Conservation (phyloP, 2,113 vertebrate genomes). For the Malurus melanocephalus region DNA sequence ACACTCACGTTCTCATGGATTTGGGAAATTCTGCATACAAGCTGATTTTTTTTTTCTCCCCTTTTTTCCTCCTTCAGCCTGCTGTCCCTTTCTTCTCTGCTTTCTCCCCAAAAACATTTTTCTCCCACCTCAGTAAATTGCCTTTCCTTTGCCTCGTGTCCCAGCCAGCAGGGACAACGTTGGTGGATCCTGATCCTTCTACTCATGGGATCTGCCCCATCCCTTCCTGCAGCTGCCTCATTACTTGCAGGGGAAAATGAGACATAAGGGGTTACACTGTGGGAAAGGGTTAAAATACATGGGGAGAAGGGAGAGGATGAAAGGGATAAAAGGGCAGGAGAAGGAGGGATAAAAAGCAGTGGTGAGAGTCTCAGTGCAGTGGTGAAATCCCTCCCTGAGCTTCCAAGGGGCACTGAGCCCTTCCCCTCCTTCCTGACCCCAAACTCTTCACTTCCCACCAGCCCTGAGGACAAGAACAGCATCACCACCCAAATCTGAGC, state of each 20-base stretch:
- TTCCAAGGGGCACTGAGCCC: background rate
- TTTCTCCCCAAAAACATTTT: background rate
- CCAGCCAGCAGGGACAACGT: background rate
- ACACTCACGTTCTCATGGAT: background rate
- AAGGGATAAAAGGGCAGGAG: background rate
- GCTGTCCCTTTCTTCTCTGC: background rate
- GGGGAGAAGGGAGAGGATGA: background rate
- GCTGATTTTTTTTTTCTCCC: background rate
- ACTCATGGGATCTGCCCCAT: background rate
- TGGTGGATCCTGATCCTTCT: background rate
- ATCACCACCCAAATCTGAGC: background rate
- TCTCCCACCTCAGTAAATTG: background rate
- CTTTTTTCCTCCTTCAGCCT: background rate
- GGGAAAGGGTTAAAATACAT: background rate
- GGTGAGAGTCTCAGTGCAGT: rapidly evolving
- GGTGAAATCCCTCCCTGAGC: rapidly evolving
- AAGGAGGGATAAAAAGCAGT: background rate
- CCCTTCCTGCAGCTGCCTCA: background rate
- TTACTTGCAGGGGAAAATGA: background rate
- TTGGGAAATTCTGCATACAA: background rate
- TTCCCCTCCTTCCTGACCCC: background rate
- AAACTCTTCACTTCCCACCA: background rate
- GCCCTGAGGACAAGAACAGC: background rate
- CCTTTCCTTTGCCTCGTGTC: background rate
- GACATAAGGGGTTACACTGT: rapidly evolving